A percentile compares a stretch with the other conserved stretches of the same genome.
Conservation (phyloP, 2,113 vertebrate genomes). For the Castor canadensis region DNA sequence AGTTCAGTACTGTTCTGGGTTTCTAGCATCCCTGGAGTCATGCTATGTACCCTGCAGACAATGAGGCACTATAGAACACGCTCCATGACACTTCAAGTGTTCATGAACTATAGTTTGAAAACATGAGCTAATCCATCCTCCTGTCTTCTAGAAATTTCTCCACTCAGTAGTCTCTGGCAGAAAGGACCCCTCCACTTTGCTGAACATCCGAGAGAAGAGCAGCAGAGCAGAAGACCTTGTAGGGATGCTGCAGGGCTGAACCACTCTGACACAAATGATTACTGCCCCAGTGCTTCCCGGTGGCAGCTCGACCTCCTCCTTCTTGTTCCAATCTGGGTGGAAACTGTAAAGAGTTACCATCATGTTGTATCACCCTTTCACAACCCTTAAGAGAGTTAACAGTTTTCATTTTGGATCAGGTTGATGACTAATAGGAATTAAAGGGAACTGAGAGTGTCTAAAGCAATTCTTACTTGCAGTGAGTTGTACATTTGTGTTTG, state of each 20-base stretch:
- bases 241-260: accelerated
- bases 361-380: not conserved
- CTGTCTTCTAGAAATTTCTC: not conserved
- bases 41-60: not conserved
- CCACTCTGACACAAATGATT: not conserved
- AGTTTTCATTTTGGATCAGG: not conserved
- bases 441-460: not conserved
- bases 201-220: not conserved
- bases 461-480: conserved; percentile 9
- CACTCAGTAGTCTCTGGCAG: not conserved
- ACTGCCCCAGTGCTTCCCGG: not conserved
- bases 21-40: not conserved
- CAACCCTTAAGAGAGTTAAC: not conserved
- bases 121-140: not conserved
- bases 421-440: not conserved
- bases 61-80: not conserved
- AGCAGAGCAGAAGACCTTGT: not conserved
- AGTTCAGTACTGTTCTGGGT: not conserved
- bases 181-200: not conserved
- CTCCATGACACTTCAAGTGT: not conserved
- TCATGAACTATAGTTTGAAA: not conserved
- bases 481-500: not conserved
- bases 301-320: not conserved
- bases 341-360: not conserved
- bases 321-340: not conserved